Conservation (phyloP, 2,888 invertebrate species). For the Rhamnusium bicolor region DNA sequence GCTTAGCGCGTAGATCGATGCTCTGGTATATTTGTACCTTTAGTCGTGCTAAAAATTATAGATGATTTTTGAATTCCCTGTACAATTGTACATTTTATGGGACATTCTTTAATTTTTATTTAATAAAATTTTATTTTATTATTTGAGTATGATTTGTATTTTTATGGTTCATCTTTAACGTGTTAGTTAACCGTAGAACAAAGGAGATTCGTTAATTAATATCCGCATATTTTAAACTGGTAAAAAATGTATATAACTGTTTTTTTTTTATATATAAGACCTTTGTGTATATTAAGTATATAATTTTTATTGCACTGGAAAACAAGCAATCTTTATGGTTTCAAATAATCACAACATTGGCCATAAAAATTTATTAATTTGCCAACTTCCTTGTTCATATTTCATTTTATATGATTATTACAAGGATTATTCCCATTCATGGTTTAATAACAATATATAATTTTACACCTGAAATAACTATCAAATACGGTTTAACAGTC, state of each 20-base stretch:
- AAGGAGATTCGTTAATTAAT: too few relatives aligned
- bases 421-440: not conserved
- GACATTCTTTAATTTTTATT: too few relatives aligned
- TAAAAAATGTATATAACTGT: too few relatives aligned
- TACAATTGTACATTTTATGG: too few relatives aligned
- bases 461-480: not conserved
- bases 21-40: too few relatives aligned
- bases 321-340: not conserved
- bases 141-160: too few relatives aligned
- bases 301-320: not conserved
- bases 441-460: conserved; percentile 9
- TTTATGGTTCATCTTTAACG: too few relatives aligned
- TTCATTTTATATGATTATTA: conserved; percentile 19
- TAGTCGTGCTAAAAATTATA: too few relatives aligned
- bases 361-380: conserved; percentile 20
- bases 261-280: not conserved
- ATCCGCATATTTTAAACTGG: too few relatives aligned
- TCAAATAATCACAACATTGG: not conserved
- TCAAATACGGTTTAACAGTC: not conserved
- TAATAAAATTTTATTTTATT: too few relatives aligned
- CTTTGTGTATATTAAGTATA: not conserved
- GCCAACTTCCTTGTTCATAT: conserved; percentile 18
- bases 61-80: too few relatives aligned
- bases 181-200: not conserved
- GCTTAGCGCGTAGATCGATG: too few relatives aligned